Evolutionary conservation across 2,797 vertebrate species (phyloP).

Genomic region (Lutjanus campechanus): DNA sequence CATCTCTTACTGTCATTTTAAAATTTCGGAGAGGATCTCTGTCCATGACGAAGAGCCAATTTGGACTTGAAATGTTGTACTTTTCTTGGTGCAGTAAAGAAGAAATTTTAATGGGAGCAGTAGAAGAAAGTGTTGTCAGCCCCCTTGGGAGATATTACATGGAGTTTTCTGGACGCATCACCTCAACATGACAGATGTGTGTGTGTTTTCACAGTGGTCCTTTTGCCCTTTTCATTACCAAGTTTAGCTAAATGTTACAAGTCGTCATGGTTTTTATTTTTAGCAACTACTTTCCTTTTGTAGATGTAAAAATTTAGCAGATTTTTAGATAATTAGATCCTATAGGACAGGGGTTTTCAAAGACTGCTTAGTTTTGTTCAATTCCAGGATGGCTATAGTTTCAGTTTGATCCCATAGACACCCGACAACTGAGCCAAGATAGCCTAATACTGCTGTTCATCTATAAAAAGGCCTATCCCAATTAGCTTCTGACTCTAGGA

Average conservation of each 20-base stretch:
- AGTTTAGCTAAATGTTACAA: too few relatives aligned
- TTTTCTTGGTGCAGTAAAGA: not conserved
- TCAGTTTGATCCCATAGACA: too few relatives aligned
- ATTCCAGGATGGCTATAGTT: too few relatives aligned
- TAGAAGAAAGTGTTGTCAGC: not conserved
- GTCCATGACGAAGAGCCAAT: not conserved
- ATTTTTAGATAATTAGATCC: not conserved
- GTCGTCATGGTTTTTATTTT: not conserved
- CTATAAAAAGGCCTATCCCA: too few relatives aligned
- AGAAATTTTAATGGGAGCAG: not conserved
- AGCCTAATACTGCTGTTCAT: too few relatives aligned
- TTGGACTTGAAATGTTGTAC: not conserved
- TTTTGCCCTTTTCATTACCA: constrained; percentile 1
- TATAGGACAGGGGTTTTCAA: too few relatives aligned
- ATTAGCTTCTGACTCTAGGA: too few relatives aligned
- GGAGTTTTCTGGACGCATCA: not conserved
- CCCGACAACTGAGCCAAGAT: too few relatives aligned
- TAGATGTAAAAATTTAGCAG: not conserved
- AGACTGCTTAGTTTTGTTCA: too few relatives aligned
- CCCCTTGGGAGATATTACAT: not conserved
- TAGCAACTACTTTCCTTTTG: not conserved
- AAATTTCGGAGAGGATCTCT: not conserved
- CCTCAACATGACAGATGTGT: constrained; percentile 1
- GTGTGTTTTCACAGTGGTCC: not conserved
- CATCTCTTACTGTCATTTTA: not conserved